Conservation (phyloP, 2,888 invertebrate genomes). For the Euplagia quadripunctaria region DNA sequence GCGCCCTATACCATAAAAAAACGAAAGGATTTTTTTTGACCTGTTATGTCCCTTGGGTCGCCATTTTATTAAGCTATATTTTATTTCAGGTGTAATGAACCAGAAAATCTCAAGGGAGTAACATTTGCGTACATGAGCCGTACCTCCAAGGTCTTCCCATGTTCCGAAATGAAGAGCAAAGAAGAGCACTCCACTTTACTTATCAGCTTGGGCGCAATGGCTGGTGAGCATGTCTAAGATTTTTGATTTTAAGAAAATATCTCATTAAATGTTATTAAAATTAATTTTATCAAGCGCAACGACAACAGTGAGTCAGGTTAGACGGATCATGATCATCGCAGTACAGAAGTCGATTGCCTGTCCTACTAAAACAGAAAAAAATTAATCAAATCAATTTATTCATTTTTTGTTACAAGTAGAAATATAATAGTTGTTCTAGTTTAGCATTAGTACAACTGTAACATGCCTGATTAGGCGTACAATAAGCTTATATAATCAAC, state of each 20-base stretch:
- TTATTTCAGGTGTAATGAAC: conserved; percentile 61
- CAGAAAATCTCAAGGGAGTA: conserved; percentile 58
- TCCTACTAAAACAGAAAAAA: neutral
- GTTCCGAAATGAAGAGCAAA: conserved; percentile 47
- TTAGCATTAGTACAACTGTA: no score
- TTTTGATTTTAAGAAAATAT: no score
- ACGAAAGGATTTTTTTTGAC: neutral
- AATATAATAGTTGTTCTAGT: no score
- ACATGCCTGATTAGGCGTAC: no score
- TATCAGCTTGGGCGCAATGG: conserved; percentile 67
- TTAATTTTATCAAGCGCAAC: neutral
- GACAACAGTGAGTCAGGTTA: neutral
- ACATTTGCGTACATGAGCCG: conserved; percentile 56
- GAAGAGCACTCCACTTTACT: conserved; percentile 49
- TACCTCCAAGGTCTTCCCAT: conserved; percentile 48
- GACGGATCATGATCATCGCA: neutral
- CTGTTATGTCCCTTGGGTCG: neutral
- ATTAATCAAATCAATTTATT: no score
- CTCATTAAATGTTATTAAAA: neutral
- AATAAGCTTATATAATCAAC: no score
- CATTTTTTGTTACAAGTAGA: no score
- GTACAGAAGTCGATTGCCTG: neutral
- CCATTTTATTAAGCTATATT: neutral
- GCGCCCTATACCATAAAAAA: no score
- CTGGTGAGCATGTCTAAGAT: conserved; percentile 53